Base-by-base conservation (phyloP, 2,113 vertebrate genomes). In the Strix aluco region DNA sequence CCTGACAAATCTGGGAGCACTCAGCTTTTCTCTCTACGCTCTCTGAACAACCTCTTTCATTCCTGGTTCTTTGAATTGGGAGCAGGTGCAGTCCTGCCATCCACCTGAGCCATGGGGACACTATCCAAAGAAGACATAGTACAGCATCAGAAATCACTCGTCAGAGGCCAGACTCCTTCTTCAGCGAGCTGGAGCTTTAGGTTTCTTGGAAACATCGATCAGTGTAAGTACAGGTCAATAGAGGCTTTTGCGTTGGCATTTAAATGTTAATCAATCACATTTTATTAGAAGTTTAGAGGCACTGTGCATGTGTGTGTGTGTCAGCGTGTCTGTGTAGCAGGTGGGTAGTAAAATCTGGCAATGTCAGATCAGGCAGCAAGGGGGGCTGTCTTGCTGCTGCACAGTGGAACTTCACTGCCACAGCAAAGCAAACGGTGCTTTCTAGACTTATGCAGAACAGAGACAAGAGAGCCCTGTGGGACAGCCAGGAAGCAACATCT, bases 151-250 rank as follows among this genome's bases (percentile, higher is more conserved):
- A 97, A 95, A 88, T 92, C 79, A 70, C 71, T 94, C 8, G 6
- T 91, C 78, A 81, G 75, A 95, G 88, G 70, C 66, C 78, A 63
- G 57, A 34, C 65, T 96, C 78, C 72, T 46, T 96, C 32, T 51
- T 93, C 80, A 46, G 23, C 3, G 18, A 89, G 90, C 52, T 90
- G 69, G 42, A 96, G 86, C 69, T 98, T 97, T 88, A 83, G 49
- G 81, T 96, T 98, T 98, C 97, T 98, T 97, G 95, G 97, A 95
- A 97, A 74, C 72, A 98, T 97, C 96, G 97, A 97, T 97, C 95
- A 95, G 70, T 69, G 11, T 96, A 97, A 98, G 92, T 96, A 89
- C 93, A 92, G 89, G 84, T 97, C 94, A 81, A 94, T 88, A 82
- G 69, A 94, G 67, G 78, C 81, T 97, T 97, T 97, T 95, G 88